phyloP scores from a whole-genome alignment of 2,888 invertebrate species.

The Cyrtodaria siliqua region DNA sequence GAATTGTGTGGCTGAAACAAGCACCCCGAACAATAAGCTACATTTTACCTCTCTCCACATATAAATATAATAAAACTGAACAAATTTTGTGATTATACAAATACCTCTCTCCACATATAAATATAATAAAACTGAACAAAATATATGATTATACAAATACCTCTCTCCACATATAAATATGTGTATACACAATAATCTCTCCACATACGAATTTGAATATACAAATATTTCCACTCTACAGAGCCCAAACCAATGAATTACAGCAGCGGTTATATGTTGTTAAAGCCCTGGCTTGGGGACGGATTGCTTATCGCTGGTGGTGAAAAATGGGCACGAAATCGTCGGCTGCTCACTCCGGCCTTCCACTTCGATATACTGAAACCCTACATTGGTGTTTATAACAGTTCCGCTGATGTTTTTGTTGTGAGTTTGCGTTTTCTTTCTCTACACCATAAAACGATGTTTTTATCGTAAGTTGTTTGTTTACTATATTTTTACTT shows the following conservation, averaged over 20 bases:
- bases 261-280: constrained; percentile 56
- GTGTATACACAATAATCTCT: not conserved
- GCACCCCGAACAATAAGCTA: no score
- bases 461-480: no score
- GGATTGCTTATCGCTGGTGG: constrained; percentile 74
- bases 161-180: not conserved
- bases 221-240: constrained; percentile 18
- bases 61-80: not conserved
- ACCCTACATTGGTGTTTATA: constrained; percentile 72
- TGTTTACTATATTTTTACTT: no score
- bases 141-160: not conserved
- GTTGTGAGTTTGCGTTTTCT: constrained; percentile 39
- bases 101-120: not conserved
- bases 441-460: no score
- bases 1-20: no score
- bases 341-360: constrained; percentile 77
- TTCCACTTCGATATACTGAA: constrained; percentile 79
- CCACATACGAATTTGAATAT: no score
- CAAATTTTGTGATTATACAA: not conserved
- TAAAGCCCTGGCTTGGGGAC: constrained; percentile 71
- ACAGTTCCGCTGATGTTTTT: constrained; percentile 68
- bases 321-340: constrained; percentile 74
- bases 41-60: no score
- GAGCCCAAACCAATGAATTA: constrained; percentile 65
- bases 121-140: not conserved